Conservation (phyloP, 2,797 vertebrate genomes). For the Vespertilio murinus region DNA sequence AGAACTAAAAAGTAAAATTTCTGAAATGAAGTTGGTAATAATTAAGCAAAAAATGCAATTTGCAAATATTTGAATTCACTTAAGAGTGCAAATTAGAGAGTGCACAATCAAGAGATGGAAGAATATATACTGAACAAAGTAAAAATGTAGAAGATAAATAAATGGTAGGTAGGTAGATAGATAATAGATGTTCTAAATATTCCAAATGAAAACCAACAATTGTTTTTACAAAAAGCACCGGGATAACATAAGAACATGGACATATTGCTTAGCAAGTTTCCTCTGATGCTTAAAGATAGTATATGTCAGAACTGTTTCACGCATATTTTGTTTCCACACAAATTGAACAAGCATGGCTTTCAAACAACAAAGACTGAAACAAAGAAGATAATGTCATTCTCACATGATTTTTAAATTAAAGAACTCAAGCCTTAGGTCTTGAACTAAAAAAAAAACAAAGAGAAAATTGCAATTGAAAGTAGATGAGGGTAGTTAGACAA, state of each 20-base stretch:
- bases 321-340: background rate
- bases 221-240: background rate
- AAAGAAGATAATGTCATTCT: slow-evolving; percentile 65
- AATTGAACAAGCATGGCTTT: background rate
- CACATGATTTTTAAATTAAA: slow-evolving; percentile 87
- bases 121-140: background rate
- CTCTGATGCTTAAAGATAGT: background rate
- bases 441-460: slow-evolving; percentile 78
- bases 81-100: background rate
- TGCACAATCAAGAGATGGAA: background rate
- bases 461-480: background rate
- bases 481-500: background rate
- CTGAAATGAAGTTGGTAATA: background rate
- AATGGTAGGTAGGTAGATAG: background rate
- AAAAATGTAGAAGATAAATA: background rate
- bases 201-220: background rate
- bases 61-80: slow-evolving; percentile 34
- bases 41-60: slow-evolving; percentile 1
- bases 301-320: background rate
- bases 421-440: slow-evolving; percentile 87
- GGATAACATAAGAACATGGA: background rate
- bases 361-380: slow-evolving; percentile 3
- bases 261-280: slow-evolving; percentile 6
- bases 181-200: background rate
- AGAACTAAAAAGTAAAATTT: slow-evolving; percentile 15